Base-by-base conservation (phyloP, 2,888 invertebrate species). In the Anodontia alba region DNA sequence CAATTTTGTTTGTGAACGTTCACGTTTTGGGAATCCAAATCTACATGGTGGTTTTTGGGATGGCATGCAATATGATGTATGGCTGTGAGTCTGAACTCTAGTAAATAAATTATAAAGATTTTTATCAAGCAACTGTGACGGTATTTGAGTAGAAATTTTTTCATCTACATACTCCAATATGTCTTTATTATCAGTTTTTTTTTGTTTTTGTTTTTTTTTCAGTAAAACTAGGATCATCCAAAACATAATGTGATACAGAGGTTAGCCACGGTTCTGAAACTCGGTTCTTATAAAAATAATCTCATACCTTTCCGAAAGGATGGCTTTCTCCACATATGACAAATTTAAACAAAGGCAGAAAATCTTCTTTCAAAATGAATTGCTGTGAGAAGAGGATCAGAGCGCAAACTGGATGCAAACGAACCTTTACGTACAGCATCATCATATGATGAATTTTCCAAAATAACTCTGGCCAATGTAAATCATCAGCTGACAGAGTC, bases 401-500 rank as follows among this genome's bases (percentile, higher is more conserved):
- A 68, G 0, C 46, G 23, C 73, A 83, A 78, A 26, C 23, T 42
- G 2, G 43, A 1, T 49, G 43, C 72, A 51, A 73, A 79, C 23
- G 72, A 69, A 20, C 15, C 10, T 66, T 68, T 66, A 15, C 31
- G 49, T 70, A 43, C 42, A 17, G 76, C 77, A 15, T 80, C 66
- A 17, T 74, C 29, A 62, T 69, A 38, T 74, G 57, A 43, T 83
- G 70, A 20, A 87, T 46, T 46, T 54, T 62, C 80, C 75, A 84
- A 17, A 73, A 77, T 3, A 87, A 36, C 71, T 87, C 87, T 42
- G 51, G 54, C 83, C 84, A 87, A 31, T 87, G 80, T 15, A 81
- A 70, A 66, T 87, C 82, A 84, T 87, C 78, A 54, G 85, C 77
- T 36, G 87, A 85, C 29, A 85, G 72, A 1, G 87, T 87, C 67